Evolutionary conservation across 2,113 vertebrate species (phyloP).

Genomic region (Cyprinus carpio): DNA sequence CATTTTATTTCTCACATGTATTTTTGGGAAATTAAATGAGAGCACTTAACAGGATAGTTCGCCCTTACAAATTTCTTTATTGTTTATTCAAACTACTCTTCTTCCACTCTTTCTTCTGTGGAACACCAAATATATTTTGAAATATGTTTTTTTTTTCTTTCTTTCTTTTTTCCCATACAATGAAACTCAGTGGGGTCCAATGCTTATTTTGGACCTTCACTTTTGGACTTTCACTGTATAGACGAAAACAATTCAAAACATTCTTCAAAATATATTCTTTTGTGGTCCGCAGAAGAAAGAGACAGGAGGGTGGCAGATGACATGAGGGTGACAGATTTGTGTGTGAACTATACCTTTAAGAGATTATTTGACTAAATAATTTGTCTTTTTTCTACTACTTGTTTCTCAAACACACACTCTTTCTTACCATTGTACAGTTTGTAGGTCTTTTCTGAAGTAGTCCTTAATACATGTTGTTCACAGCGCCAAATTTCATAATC

Average conservation of each 20-base stretch:
- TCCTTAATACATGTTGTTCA: neutral
- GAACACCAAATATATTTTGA: neutral
- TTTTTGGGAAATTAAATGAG: neutral
- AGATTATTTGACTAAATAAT: neutral
- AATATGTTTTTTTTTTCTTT: neutral
- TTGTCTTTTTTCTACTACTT: neutral
- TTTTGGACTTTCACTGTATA: neutral
- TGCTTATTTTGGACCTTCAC: neutral
- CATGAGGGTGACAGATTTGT: neutral
- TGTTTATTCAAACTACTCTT: neutral
- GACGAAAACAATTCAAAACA: neutral
- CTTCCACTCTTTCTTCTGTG: neutral
- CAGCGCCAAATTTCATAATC: slow-evolving; percentile 58
- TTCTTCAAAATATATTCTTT: neutral
- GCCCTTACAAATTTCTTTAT: neutral
- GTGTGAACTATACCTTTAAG: neutral
- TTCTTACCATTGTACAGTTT: slow-evolving; percentile 57
- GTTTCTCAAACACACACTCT: neutral
- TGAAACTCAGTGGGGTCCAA: neutral
- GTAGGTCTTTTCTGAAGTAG: neutral
- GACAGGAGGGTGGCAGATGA: no score
- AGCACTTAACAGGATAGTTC: neutral
- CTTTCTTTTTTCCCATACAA: neutral
- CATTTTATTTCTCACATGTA: neutral
- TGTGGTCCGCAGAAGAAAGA: neutral